These are phyloP conservation scores for Plutomurus gul DNA, from an alignment of 1,140 invertebrate genomes.

Conservation along the genomic window DNA sequence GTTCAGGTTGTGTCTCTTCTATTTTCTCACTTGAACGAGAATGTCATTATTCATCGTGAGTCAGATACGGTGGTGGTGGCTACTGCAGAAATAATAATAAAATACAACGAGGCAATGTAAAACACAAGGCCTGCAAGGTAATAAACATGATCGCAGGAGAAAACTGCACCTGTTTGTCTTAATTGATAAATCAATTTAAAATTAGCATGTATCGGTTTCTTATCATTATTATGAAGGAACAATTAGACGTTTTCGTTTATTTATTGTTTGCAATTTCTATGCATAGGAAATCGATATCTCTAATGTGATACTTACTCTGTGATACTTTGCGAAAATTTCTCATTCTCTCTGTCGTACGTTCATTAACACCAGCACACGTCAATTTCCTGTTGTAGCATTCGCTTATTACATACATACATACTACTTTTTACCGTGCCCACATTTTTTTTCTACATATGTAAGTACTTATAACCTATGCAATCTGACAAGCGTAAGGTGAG, in stretches of 20 bases:
- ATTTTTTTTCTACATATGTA: no score
- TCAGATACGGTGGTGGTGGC: no score
- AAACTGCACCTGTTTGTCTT: neutral
- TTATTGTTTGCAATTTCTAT: neutral
- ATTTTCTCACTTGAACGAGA: neutral
- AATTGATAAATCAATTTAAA: slow-evolving; percentile 11
- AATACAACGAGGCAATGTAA: no score
- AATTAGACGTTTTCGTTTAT: neutral
- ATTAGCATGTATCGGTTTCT: slow-evolving; percentile 18
- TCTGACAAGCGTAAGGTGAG: neutral
- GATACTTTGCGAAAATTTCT: no score
- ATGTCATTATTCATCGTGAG: neutral
- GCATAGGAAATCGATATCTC: no score
- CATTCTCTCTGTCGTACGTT: no score
- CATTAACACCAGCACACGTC: no score
- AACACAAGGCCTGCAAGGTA: neutral
- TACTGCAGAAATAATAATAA: no score
- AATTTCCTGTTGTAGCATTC: neutral
- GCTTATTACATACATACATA: neutral
- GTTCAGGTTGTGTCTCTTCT: neutral
- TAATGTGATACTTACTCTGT: no score
- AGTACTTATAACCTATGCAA: no score
- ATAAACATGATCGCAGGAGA: neutral
- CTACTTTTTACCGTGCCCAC: neutral
- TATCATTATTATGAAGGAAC: neutral